Base-by-base conservation (phyloP, 1,140 invertebrate genomes). In the Drosophila busckii region DNA sequence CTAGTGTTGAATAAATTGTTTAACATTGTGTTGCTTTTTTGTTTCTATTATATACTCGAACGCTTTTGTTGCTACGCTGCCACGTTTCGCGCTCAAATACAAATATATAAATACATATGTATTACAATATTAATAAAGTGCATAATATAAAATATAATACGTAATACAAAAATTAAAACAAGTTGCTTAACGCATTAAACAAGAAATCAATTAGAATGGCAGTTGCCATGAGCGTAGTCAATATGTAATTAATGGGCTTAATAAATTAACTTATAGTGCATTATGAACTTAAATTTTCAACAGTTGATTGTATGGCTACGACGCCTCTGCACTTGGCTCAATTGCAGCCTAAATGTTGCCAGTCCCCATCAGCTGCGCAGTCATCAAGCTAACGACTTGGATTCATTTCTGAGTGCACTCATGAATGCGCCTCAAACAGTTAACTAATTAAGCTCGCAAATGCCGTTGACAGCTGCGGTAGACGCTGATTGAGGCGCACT, bases 1-100 rank as follows among this genome's bases (percentile, higher is more conserved):
- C n/a, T n/a, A n/a, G 58, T 75, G 58, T 42, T 80, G 68, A 73
- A 78, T 78, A 50, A 70, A 58, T 76, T n/a, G n/a, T n/a, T 68
- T 66, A 42, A 31, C 44, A 37, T 29, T 45, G n/a, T 17, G 22
- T 37, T 52, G 28, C n/a, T n/a, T 25, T 54, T 29, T 67, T 46
- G 48, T 26, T 52, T 31, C 25, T 34, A 29, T n/a, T n/a, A n/a
- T n/a, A n/a, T n/a, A n/a, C n/a, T n/a, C n/a, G n/a, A n/a, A n/a
- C n/a, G n/a, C n/a, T n/a, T 20, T 75, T 67, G 46, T 50, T 59
- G 55, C 52, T 54, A 45, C n/a, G 55, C 63, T 80, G 73, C 73
- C 71, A 78, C 71, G 71, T 78, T 80, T 80, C 28, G 41, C 65
- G 53, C 68, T 62, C 46, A 59, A 78, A 32, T 58, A 26, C 17